A percentile compares a stretch with the other conserved stretches of the same genome.
Conservation (phyloP, 2,113 vertebrate genomes). For the Mionectes macconnelli region DNA sequence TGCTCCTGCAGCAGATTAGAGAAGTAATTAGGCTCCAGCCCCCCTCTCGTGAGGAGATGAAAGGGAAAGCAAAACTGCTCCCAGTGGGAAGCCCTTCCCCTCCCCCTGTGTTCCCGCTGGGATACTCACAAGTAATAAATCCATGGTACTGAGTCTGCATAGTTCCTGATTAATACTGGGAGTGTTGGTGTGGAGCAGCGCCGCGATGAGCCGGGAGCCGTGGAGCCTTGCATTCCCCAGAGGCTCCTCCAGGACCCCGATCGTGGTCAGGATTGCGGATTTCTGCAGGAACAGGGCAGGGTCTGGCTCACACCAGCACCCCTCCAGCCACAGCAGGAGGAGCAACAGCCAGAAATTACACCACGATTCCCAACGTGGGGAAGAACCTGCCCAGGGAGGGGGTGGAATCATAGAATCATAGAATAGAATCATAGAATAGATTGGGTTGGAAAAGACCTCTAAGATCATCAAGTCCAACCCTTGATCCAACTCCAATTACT, state of each 20-base stretch:
- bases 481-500: too few relatives aligned
- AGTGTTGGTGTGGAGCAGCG: slow-evolving; percentile 88
- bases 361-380: too few relatives aligned
- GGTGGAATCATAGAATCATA: too few relatives aligned
- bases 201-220: slow-evolving; percentile 87
- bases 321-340: accelerated
- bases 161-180: slow-evolving; percentile 90
- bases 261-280: slow-evolving; percentile 90
- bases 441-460: too few relatives aligned
- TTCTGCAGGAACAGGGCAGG: slow-evolving; percentile 40
- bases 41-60: too few relatives aligned
- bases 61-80: neutral
- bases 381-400: neutral
- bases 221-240: slow-evolving; percentile 93
- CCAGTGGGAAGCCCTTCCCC: neutral
- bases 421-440: too few relatives aligned
- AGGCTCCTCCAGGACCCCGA: slow-evolving; percentile 92
- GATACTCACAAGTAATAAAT: slow-evolving; percentile 86
- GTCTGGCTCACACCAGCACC: neutral
- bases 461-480: too few relatives aligned
- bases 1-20: neutral
- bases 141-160: slow-evolving; percentile 88
- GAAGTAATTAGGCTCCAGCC: accelerated
- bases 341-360: accelerated
- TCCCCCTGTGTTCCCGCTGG: accelerated